These are phyloP conservation scores for Sciurus niger DNA, from an alignment of 2,113 vertebrate species.

Conservation along the genomic window DNA sequence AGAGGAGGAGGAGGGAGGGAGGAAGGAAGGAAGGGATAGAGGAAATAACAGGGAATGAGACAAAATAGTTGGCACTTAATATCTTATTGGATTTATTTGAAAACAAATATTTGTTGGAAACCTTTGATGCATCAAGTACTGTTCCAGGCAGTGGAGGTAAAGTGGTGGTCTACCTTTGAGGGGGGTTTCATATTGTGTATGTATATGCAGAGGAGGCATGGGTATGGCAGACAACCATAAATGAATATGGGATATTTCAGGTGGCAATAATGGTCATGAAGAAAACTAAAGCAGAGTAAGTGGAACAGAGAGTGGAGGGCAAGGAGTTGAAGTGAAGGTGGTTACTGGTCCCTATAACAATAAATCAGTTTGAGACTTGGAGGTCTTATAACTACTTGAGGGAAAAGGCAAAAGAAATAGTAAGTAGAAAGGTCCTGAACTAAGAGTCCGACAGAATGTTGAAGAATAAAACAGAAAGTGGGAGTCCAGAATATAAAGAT, in stretches of 20 bases:
- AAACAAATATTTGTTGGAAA: not conserved
- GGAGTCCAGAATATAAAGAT: not conserved
- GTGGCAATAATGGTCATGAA: not conserved
- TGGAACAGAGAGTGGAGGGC: not conserved
- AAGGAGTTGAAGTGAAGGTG: not conserved
- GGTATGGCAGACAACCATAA: not conserved
- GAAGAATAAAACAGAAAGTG: not conserved
- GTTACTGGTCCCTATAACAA: constrained; percentile 35
- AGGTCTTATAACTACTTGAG: not conserved
- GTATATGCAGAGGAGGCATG: not conserved
- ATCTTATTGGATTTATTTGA: not conserved
- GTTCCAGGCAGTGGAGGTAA: not conserved
- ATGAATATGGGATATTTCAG: not conserved
- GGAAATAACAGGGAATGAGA: not conserved
- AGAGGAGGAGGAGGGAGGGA: not conserved
- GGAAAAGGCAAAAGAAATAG: not conserved
- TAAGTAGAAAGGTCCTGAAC: constrained; percentile 2
- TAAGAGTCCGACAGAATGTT: not conserved
- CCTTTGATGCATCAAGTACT: not conserved
- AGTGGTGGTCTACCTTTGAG: not conserved
- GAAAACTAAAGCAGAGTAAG: constrained; percentile 17
- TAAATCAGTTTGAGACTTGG: not conserved
- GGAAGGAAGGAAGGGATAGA: not conserved
- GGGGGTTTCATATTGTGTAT: not conserved
- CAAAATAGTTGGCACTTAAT: not conserved